Percentiles rank a stretch among this genome's conserved stretches.
Conservation (phyloP, 92 coral and sea anemone genomes). For the Zoanthus sociatus region DNA sequence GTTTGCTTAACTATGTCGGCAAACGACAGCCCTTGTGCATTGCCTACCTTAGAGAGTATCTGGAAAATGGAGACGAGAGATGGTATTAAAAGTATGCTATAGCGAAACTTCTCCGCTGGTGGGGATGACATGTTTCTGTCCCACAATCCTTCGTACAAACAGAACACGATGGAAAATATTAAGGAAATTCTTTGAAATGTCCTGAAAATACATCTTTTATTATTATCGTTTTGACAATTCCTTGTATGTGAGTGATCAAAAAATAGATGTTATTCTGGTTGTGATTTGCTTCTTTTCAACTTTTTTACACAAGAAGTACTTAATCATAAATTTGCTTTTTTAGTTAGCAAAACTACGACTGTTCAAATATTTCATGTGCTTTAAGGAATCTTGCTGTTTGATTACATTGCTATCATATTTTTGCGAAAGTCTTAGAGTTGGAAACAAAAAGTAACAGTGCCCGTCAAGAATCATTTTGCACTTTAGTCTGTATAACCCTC, state of each 20-base stretch:
- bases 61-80: conserved; percentile 60
- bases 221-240: background rate
- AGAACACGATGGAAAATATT: background rate
- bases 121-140: background rate
- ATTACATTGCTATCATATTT: background rate
- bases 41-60: conserved; percentile 79
- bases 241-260: background rate
- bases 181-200: background rate
- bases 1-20: conserved; percentile 75
- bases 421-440: background rate
- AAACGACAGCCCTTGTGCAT: conserved; percentile 90
- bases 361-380: no score
- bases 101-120: background rate
- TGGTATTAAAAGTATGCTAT: background rate
- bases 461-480: background rate
- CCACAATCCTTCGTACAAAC: background rate
- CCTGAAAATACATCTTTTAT: background rate
- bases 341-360: no score
- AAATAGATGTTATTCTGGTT: no score
- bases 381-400: background rate
- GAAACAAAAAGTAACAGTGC: background rate
- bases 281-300: no score
- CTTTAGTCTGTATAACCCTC: background rate
- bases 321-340: no score
- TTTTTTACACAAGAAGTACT: no score